Base-by-base conservation (phyloP, 2,113 vertebrate species). In the Dasypus novemcinctus region DNA sequence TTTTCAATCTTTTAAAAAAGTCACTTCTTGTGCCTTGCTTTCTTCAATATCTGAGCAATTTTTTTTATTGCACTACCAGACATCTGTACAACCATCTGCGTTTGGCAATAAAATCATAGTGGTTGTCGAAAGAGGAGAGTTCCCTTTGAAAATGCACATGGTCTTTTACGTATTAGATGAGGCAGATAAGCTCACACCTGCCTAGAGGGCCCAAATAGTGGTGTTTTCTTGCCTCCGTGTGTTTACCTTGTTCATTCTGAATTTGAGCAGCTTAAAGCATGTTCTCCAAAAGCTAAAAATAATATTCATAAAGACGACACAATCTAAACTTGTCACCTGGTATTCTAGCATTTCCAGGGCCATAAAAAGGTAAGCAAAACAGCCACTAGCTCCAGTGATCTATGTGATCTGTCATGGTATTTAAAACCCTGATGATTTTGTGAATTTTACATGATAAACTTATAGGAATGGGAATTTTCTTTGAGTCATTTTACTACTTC, bases 71-170 rank as follows among this genome's bases (percentile, higher is more conserved):
- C 29, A 78, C 57, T 84, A 83, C 52, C 1, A 2, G 64, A 36
- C 0, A 36, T 63, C 80, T 90, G 84, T 3, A 54, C 66, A 89
- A 72, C 79, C 95, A 96, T 86, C 82, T 93, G 91, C 31, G 49
- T 23, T 96, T 88, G 85, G 82, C 74, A 82, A 61, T 83, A 78
- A 87, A 80, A 87, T 49, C 2, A 0, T 27, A 17, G 69, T 91
- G 63, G 82, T 71, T 93, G 74, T 97, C 91, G 91, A 94, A 93
- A 86, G 63, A 54, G 63, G 9, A 41, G 74, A 38, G 31, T 25
- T 90, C 68, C 63, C 95, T 97, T 88, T 95, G 94, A 95, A 96
- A 95, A 63, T 66, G 38, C 90, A 84, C 13, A 0, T 91, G 85
- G 72, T 25, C 82, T 92, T 96, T 96, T 36, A 82, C 83, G 72